Conservation (phyloP, 2,113 vertebrate species). For the human (Homo sapiens) region DNA sequence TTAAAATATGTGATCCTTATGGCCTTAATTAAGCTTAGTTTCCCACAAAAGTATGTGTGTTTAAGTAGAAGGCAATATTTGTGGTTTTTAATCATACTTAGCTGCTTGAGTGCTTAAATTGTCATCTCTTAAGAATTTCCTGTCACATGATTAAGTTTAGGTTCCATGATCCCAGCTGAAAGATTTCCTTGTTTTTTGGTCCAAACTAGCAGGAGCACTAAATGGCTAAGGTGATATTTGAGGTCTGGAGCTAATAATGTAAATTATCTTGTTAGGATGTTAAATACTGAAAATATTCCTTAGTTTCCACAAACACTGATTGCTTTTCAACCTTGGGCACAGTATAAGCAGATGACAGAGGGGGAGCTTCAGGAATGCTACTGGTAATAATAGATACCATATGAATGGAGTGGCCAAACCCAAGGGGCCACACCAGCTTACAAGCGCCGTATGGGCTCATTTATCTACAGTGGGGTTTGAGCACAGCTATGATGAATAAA, state of each 20-base stretch:
- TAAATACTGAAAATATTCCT: neutral
- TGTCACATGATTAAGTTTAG: neutral
- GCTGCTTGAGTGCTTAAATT: neutral
- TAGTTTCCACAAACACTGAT: neutral
- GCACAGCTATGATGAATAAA: neutral
- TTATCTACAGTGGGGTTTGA: neutral
- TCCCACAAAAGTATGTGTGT: slow-evolving; percentile 25
- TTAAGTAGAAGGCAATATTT: slow-evolving; percentile 25
- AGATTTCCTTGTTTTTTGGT: neutral
- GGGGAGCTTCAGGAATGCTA: neutral
- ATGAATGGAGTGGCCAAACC: neutral
- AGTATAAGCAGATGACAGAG: neutral
- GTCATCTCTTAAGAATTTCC: slow-evolving; percentile 56
- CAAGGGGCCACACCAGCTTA: accelerated
- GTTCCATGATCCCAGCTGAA: neutral
- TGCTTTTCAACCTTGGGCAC: neutral
- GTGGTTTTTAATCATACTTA: slow-evolving; percentile 58
- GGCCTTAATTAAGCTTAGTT: slow-evolving; percentile 47
- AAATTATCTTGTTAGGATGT: neutral
- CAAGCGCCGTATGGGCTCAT: accelerated
- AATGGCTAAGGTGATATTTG: neutral
- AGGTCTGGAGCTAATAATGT: slow-evolving; percentile 16
- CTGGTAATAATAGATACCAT: neutral
- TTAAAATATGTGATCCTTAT: slow-evolving; percentile 15
- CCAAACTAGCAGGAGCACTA: neutral